These are phyloP conservation scores for Brachylomia viminalis DNA, from an alignment of 2,888 invertebrate species.

Conservation along the genomic window DNA sequence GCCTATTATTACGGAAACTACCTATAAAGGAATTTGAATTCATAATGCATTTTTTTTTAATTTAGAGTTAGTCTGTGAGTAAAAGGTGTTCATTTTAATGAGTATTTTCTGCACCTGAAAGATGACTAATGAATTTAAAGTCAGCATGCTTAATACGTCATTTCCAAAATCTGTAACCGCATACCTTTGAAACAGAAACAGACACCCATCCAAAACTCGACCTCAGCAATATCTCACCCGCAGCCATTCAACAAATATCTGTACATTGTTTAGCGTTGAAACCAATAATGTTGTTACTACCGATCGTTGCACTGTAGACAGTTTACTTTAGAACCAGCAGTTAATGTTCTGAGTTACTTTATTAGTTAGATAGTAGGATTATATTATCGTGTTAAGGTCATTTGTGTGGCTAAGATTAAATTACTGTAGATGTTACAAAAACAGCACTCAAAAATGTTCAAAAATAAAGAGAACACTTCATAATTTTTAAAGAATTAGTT, in stretches of 20 bases:
- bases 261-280: constrained; percentile 6
- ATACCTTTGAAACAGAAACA: not conserved
- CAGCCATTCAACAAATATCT: constrained; percentile 3
- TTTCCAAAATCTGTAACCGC: not conserved
- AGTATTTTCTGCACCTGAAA: too few relatives aligned
- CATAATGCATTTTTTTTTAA: not conserved
- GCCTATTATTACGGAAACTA: not conserved
- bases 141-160: not conserved
- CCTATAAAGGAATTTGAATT: not conserved
- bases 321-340: constrained; percentile 22
- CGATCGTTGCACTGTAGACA: constrained; percentile 28
- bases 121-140: not conserved
- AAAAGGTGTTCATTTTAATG: not conserved
- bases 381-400: not conserved
- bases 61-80: not conserved
- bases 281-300: constrained; percentile 27
- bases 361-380: not conserved
- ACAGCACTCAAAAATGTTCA: not conserved
- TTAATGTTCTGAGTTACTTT: not conserved
- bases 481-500: not conserved
- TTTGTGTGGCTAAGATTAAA: not conserved
- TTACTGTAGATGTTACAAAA: not conserved
- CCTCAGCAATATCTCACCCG: not conserved
- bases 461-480: not conserved
- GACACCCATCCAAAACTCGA: not conserved